Base-by-base conservation (phyloP, 2,113 vertebrate species). In the Chloebia gouldiae region DNA sequence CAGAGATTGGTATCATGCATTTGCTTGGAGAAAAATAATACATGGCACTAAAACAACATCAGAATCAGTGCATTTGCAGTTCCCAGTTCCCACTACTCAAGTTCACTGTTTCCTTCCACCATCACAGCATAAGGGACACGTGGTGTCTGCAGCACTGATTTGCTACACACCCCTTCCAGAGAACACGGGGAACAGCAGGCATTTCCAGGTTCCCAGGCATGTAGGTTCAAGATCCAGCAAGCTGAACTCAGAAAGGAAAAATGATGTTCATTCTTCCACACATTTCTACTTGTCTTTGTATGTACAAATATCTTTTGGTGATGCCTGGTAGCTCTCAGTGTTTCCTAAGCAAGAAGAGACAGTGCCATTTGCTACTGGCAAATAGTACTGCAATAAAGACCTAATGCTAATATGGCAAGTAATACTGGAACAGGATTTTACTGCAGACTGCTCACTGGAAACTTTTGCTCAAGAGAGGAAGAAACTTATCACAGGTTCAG, bases 301-400 rank as follows among this genome's bases (percentile, higher is more conserved):
- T 40, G 40, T 37, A 70, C 5, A 7, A 54, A 23, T 9, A 35
- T 39, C 33, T 87, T 85, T 87, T 71, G 40, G 54, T 54, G 33
- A 27, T 19, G 40, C 21, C 20, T 81, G n/a, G 12, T 18, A 65
- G 53, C 7, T 30, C 33, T 53, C 47, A 28, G 54, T 28, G 12
- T 54, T 94, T 63, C 33, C 33, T 65, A 50, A 61, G n/a, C 0
- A 3, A 81, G 37, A 78, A 23, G 8, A 54, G 15, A 9, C 39
- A 82, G 70, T 72, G 27, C 10, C 78, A 70, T 91, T 86, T 96
- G 39, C 86, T 81, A 53, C 54, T 37, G 40, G 24, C 16, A 88
- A 59, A 15, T 21, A 71, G 40, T 47, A 44, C 8, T 56, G 44
- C 35, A 80, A 15, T 13, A 44, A 40, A 61, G 40, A 75, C 11